Evolutionary conservation across 2,797 vertebrate species (phyloP).

Genomic region (Picus viridis): DNA sequence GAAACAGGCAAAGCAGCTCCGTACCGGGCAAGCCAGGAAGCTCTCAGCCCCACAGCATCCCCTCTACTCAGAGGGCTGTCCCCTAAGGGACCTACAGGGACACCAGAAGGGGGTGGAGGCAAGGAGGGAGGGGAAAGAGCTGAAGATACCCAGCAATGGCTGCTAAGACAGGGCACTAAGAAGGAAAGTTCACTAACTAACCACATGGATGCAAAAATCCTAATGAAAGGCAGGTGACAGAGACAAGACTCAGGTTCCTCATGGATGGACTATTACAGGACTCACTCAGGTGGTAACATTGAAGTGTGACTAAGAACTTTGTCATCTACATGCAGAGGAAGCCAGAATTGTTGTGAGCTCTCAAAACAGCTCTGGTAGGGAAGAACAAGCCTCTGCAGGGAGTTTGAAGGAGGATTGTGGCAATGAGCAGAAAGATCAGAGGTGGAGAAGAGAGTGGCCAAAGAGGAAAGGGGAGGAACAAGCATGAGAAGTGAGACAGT

Average conservation of each 20-base stretch:
- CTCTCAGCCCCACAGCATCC: not conserved
- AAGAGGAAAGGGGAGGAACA: not conserved
- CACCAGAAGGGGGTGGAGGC: accelerated
- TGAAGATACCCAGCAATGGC: not conserved
- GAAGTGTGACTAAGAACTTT: accelerated
- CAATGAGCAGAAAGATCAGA: not conserved
- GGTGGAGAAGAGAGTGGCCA: not conserved
- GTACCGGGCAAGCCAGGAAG: not conserved
- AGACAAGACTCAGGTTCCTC: not conserved
- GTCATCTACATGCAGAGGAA: not conserved
- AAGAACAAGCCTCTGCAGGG: not conserved
- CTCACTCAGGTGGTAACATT: accelerated
- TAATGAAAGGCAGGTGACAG: accelerated
- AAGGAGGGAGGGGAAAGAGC: accelerated
- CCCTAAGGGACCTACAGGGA: not conserved
- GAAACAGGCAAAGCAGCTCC: no score
- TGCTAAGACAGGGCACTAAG: not conserved
- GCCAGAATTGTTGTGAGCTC: not conserved
- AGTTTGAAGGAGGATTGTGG: not conserved
- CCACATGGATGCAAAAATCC: not conserved
- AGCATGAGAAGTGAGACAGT: not conserved
- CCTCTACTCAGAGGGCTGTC: not conserved
- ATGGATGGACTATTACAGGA: not conserved
- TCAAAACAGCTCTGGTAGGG: not conserved
- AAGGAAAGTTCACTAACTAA: not conserved